Evolutionary conservation across 2,113 vertebrate genomes (phyloP).

Genomic region (Jaculus jaculus): DNA sequence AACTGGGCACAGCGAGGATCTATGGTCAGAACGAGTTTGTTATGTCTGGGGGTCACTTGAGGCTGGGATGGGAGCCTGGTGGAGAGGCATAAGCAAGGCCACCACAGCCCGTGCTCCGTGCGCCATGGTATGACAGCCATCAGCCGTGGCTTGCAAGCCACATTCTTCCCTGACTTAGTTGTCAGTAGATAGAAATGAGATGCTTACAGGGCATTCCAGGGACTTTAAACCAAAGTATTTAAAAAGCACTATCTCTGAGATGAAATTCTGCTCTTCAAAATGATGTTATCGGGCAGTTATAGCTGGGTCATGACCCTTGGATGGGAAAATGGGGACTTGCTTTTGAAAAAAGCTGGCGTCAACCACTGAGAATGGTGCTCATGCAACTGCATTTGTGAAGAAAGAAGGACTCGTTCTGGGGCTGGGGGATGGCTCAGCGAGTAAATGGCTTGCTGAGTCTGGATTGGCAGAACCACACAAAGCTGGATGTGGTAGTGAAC

Average conservation of each 20-base stretch:
- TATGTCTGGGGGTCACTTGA: not conserved
- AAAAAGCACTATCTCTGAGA: not conserved
- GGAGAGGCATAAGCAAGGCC: not conserved
- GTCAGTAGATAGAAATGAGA: conserved; percentile 10
- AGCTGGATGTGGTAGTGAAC: no score
- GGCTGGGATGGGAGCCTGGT: not conserved
- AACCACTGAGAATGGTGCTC: not conserved
- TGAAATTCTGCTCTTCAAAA: conserved; percentile 41
- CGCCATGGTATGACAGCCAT: not conserved
- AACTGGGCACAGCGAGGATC: not conserved
- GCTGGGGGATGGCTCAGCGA: no score
- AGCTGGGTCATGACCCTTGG: not conserved
- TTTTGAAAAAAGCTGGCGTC: conserved; percentile 3
- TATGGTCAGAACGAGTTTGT: not conserved
- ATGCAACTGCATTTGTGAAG: not conserved
- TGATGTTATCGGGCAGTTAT: conserved; percentile 7
- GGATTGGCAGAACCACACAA: no score
- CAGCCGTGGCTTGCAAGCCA: not conserved
- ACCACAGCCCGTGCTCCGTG: not conserved
- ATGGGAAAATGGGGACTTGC: not conserved
- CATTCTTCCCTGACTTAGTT: not conserved
- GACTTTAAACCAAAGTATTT: not conserved
- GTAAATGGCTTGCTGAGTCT: no score
- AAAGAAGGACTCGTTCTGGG: not conserved
- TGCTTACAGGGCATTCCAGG: not conserved